phyloP scores from a whole-genome alignment of 2,797 vertebrate species.

The Kryptopterus vitreolus region DNA sequence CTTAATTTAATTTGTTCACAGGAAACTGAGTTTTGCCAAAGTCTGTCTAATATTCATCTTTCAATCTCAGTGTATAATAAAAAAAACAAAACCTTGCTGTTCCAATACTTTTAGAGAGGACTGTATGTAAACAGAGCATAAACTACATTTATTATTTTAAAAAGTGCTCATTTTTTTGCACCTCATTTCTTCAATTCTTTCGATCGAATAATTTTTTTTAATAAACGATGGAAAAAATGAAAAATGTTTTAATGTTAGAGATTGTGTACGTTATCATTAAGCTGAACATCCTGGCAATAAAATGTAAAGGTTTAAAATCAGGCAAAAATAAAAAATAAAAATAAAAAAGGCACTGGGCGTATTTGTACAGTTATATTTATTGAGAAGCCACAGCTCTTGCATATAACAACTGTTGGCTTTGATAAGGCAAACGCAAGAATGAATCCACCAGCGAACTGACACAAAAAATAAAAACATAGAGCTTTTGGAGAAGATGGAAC shows the following conservation, averaged over 20 bases:
- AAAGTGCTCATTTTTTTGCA: background rate
- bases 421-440: constrained; percentile 99
- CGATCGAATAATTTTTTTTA: background rate
- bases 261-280: background rate
- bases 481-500: constrained; percentile 80
- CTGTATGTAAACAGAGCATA: background rate
- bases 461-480: constrained; percentile 90
- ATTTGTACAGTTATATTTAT: constrained; percentile 98
- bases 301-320: constrained; percentile 50
- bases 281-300: background rate
- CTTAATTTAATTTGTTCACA: background rate
- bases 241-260: background rate
- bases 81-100: background rate
- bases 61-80: background rate
- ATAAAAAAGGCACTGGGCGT: constrained; percentile 59
- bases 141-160: background rate
- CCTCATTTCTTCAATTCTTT: background rate
- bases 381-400: constrained; percentile 98
- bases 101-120: background rate
- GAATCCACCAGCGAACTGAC: constrained; percentile 94
- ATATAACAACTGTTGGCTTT: constrained; percentile 99
- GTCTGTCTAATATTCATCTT: background rate
- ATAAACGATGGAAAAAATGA: background rate
- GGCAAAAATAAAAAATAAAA: too few species aligned
- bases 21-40: background rate